These are phyloP conservation scores for Gallinago media DNA, from an alignment of 2,113 vertebrate genomes.

Conservation along the genomic window DNA sequence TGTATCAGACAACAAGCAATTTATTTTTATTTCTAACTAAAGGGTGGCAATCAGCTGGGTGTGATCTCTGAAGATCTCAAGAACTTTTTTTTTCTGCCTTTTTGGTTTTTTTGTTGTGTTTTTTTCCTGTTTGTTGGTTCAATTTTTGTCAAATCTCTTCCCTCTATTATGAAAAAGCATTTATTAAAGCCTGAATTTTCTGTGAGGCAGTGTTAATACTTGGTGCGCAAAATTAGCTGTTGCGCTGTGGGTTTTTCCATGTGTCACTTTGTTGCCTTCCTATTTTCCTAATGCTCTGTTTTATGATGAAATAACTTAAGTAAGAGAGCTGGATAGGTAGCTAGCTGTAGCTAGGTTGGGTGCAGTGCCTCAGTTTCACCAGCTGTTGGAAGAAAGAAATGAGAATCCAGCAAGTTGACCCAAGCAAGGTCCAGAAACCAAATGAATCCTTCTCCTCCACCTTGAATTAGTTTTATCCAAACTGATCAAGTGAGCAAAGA, in stretches of 20 bases:
- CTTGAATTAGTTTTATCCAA: not conserved
- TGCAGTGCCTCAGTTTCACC: not conserved
- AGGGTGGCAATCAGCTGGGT: not conserved
- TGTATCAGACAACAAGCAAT: not conserved
- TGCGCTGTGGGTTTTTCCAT: not conserved
- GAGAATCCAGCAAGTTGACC: not conserved
- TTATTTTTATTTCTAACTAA: not conserved
- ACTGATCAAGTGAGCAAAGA: not conserved
- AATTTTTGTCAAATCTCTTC: not conserved
- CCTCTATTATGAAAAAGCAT: not conserved
- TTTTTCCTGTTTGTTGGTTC: not conserved
- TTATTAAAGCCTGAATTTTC: not conserved
- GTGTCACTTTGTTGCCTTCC: not conserved
- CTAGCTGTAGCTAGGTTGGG: not conserved
- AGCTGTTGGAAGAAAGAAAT: not conserved
- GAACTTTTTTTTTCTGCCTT: not conserved
- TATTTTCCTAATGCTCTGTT: not conserved
- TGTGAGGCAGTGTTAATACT: not conserved
- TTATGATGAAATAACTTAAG: not conserved
- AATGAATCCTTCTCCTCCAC: not conserved
- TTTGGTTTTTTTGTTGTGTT: not conserved
- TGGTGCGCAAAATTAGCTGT: not conserved
- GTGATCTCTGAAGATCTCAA: not conserved
- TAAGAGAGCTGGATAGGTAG: not conserved
- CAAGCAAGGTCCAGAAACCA: not conserved